These are phyloP conservation scores for Phrynocephalus guinanensis DNA, from an alignment of 2,797 vertebrate species.

Conservation along the genomic window DNA sequence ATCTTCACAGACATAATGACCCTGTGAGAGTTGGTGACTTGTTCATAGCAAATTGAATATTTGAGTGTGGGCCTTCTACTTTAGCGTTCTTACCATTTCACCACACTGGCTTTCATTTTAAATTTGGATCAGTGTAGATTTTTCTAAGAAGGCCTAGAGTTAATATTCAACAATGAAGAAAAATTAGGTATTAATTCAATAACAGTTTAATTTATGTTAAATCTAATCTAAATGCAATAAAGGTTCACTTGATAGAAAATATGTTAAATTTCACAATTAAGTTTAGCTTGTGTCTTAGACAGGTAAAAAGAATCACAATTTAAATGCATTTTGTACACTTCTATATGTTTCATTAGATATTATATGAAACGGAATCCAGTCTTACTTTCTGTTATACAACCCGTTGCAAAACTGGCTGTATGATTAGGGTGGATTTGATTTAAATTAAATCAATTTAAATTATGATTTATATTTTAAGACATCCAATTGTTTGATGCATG, in stretches of 20 bases:
- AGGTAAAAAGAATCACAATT: neutral
- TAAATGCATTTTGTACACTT: constrained; percentile 23
- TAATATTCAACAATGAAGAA: constrained; percentile 2
- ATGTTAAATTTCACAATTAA: neutral
- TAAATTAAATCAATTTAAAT: too few species aligned
- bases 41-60: neutral
- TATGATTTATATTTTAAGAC: too few species aligned
- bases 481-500: too few species aligned
- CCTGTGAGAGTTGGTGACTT: neutral
- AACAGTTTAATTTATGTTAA: neutral
- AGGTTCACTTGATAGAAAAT: neutral
- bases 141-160: neutral
- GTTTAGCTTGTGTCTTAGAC: neutral
- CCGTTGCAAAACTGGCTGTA: too few species aligned
- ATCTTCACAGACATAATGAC: neutral
- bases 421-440: too few species aligned
- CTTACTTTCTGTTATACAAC: constrained; percentile 10
- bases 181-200: neutral
- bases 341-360: constrained; percentile 20
- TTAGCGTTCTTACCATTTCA: neutral
- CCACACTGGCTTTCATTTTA: constrained; percentile 15
- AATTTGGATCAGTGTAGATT: neutral
- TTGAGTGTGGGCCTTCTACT: neutral
- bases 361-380: constrained; percentile 11
- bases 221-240: neutral